These are phyloP conservation scores for Drosophila nr. fundita DNA, from an alignment of 2,888 invertebrate species.

Conservation along the genomic window DNA sequence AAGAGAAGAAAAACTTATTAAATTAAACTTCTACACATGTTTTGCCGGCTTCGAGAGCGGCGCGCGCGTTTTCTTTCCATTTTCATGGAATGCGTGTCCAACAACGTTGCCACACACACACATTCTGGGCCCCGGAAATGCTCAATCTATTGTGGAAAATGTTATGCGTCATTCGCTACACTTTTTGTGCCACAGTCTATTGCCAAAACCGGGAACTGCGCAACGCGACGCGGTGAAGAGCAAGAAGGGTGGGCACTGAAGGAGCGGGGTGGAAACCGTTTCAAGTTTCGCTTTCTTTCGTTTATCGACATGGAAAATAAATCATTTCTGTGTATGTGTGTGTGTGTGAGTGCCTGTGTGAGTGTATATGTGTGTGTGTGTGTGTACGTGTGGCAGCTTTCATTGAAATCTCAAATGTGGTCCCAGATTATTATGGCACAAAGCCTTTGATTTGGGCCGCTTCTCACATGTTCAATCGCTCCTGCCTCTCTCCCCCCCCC, in stretches of 20 bases:
- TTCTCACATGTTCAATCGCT: constrained; percentile 20
- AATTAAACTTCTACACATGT: constrained; percentile 81
- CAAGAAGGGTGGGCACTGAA: background rate
- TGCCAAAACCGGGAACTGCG: constrained; percentile 15
- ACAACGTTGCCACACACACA: constrained; percentile 30
- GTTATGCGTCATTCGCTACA: constrained; percentile 66
- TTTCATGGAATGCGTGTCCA: constrained; percentile 28
- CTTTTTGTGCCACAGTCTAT: constrained; percentile 27
- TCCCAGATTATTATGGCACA: constrained; percentile 72
- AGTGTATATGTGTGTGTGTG: constrained; percentile 11
- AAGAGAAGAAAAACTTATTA: constrained; percentile 76
- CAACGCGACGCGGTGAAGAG: background rate
- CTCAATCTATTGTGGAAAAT: constrained; percentile 79
- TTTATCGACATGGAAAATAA: constrained; percentile 78
- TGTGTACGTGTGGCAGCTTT: constrained; percentile 48
- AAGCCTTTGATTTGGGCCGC: constrained; percentile 71
- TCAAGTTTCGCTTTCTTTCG: constrained; percentile 73
- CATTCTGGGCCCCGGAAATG: constrained; percentile 59
- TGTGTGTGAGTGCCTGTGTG: constrained; percentile 16
- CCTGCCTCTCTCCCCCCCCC: background rate
- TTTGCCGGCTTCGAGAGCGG: constrained; percentile 29
- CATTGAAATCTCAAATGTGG: constrained; percentile 76
- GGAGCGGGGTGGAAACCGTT: constrained; percentile 42
- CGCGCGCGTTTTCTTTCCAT: constrained; percentile 36
- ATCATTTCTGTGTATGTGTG: constrained; percentile 57